Evolutionary conservation across 2,888 invertebrate genomes (phyloP), one percentile per base, ranked within the genome.

Genomic region (Cancer borealis): DNA sequence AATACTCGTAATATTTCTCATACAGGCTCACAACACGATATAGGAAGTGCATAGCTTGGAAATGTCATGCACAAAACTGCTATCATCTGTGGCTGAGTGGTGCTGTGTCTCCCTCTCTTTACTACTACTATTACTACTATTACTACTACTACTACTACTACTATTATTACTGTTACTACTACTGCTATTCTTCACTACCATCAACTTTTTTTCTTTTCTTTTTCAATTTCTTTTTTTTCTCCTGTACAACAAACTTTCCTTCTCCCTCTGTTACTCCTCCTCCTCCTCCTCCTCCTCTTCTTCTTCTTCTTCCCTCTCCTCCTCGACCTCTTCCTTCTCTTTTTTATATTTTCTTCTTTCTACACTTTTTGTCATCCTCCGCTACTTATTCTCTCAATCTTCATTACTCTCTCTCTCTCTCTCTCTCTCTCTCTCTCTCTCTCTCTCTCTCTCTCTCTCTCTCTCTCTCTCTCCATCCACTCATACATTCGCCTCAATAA

Each of bases 381-480:
- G 3, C 54, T 54, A 54, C 54, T 54, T 54, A 54, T 17, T 54
- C 54, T 54, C 54, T 54, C 54, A 54, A 54, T 54, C 54, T 54
- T 54, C 54, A 54, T 54, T 17, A 12, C 12, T 54, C 54, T 5
- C n/a, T 66, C 60, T 66, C 60, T 66, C 60, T 66, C 60, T 66
- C 60, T 66, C 60, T 66, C 60, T 66, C 60, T 66, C 60, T 66
- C 60, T 66, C 60, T 66, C 60, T 66, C 60, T 66, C 66, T 66
- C 66, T 66, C 66, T 66, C 66, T 66, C 66, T 66, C 66, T 66
- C 66, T 66, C 66, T 66, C 66, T 66, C 66, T 66, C 66, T 66
- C 66, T 66, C 66, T 66, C 66, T 66, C 66, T 66, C 66, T 66
- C 17, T 66, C 66, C 21, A 3, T 66, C 6, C 66, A 66, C n/a